phyloP scores from a whole-genome alignment of 2,113 vertebrate species.

The Pelobates fuscus region DNA sequence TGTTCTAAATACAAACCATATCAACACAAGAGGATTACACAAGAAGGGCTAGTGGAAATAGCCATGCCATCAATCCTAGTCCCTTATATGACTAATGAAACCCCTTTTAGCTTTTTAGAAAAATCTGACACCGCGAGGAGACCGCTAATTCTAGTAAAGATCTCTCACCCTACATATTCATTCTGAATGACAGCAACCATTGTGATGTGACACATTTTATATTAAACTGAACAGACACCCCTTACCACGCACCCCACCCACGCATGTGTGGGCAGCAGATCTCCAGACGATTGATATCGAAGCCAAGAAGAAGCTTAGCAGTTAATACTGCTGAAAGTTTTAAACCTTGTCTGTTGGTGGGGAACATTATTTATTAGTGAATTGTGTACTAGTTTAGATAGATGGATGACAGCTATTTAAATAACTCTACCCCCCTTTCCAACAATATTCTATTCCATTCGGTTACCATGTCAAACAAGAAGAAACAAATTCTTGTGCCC shows the following conservation, averaged over 20 bases:
- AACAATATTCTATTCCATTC: not conserved
- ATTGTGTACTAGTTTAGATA: slow-evolving; percentile 17
- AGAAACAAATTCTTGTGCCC: too few relatives aligned
- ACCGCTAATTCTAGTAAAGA: slow-evolving; percentile 28
- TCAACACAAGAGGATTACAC: not conserved
- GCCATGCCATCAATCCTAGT: not conserved
- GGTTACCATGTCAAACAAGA: too few relatives aligned
- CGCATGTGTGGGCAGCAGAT: slow-evolving; percentile 4
- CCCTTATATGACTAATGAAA: slow-evolving; percentile 15
- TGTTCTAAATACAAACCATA: too few relatives aligned
- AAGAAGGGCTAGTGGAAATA: not conserved
- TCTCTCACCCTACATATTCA: slow-evolving; percentile 26
- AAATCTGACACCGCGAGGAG: slow-evolving; percentile 20
- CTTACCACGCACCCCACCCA: slow-evolving; percentile 14
- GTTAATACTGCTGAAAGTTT: slow-evolving; percentile 30
- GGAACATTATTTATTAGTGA: slow-evolving; percentile 14
- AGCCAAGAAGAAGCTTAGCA: slow-evolving; percentile 28
- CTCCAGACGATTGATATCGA: slow-evolving; percentile 14
- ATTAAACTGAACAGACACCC: not conserved
- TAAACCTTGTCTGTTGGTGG: slow-evolving; percentile 12
- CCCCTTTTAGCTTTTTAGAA: slow-evolving; percentile 26
- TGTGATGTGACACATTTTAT: slow-evolving; percentile 37
- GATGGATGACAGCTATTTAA: slow-evolving; percentile 25
- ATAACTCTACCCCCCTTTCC: not conserved
- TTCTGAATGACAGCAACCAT: slow-evolving; percentile 14